Conservation (phyloP, 1,140 invertebrate species). For the Neoseiulus cucumeris region DNA sequence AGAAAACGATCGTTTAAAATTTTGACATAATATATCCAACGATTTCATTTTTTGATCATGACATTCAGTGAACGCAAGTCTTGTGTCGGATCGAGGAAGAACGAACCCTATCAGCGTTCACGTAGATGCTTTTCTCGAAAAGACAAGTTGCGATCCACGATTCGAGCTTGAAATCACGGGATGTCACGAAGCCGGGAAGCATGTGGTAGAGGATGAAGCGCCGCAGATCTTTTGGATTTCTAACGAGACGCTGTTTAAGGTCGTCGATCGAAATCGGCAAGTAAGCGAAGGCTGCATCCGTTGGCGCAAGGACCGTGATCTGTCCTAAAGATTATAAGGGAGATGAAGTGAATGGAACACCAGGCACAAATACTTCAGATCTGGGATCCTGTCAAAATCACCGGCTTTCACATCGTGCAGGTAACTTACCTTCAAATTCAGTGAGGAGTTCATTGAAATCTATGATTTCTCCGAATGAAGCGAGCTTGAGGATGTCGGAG, state of each 20-base stretch:
- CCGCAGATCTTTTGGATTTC: not conserved
- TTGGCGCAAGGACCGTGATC: not conserved
- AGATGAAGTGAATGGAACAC: no score
- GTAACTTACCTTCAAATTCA: not conserved
- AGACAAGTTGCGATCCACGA: slow-evolving; percentile 4
- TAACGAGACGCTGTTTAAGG: not conserved
- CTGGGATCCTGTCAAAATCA: no score
- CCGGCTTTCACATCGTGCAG: not conserved
- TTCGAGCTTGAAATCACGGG: not conserved
- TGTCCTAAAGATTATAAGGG: not conserved
- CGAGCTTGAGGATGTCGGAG: slow-evolving; percentile 4
- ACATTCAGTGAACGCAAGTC: no score
- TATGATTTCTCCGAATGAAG: not conserved
- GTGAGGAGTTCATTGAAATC: slow-evolving; percentile 2
- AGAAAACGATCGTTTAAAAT: no score
- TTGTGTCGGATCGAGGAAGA: no score
- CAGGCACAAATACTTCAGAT: no score
- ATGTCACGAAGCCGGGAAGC: slow-evolving; percentile 1
- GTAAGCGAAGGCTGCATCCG: not conserved
- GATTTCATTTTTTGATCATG: no score
- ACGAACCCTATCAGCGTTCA: not conserved
- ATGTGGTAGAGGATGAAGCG: slow-evolving; percentile 5
- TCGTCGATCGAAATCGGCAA: slow-evolving; percentile 9
- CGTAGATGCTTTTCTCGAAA: slow-evolving; percentile 3
- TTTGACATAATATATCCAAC: no score